These are phyloP conservation scores for Pollenia amentaria DNA, from an alignment of 2,888 invertebrate species.

Conservation along the genomic window DNA sequence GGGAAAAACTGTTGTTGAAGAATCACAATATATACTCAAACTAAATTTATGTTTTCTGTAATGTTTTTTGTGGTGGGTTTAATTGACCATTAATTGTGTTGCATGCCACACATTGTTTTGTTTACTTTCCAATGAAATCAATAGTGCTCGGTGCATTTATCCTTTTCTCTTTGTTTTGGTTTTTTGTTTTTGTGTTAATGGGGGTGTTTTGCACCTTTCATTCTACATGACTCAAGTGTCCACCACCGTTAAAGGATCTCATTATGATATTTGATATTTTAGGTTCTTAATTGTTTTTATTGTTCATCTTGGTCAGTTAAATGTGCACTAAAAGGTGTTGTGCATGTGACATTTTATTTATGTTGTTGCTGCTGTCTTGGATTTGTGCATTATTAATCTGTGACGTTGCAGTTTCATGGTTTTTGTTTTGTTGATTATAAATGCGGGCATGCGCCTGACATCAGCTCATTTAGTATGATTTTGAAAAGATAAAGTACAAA, in stretches of 20 bases:
- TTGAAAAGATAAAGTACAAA: constrained; percentile 8
- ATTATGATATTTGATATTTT: constrained; percentile 71
- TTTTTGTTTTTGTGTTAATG: constrained; percentile 41
- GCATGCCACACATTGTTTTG: constrained; percentile 18
- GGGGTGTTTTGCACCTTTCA: constrained; percentile 73
- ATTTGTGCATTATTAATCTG: constrained; percentile 56
- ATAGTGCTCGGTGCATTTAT: constrained; percentile 29
- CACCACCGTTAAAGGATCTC: constrained; percentile 52
- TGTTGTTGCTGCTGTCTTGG: constrained; percentile 61
- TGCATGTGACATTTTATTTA: constrained; percentile 67
- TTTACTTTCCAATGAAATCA: constrained; percentile 49
- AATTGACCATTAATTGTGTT: constrained; percentile 71
- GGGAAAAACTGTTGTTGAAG: constrained; percentile 42
- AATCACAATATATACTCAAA: constrained; percentile 43
- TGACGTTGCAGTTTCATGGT: constrained; percentile 67
- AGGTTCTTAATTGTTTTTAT: constrained; percentile 36
- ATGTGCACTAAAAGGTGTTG: constrained; percentile 69
- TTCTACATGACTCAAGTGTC: constrained; percentile 51
- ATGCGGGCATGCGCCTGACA: constrained; percentile 71
- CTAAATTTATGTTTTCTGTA: constrained; percentile 27
- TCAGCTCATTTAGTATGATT: constrained; percentile 51
- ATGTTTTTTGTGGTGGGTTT: constrained; percentile 63
- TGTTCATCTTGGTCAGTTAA: constrained; percentile 55
- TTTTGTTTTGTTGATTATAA: constrained; percentile 4
- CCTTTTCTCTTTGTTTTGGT: not conserved